Base-by-base conservation (phyloP, 2,113 vertebrate genomes). In the Callorhinus ursinus region DNA sequence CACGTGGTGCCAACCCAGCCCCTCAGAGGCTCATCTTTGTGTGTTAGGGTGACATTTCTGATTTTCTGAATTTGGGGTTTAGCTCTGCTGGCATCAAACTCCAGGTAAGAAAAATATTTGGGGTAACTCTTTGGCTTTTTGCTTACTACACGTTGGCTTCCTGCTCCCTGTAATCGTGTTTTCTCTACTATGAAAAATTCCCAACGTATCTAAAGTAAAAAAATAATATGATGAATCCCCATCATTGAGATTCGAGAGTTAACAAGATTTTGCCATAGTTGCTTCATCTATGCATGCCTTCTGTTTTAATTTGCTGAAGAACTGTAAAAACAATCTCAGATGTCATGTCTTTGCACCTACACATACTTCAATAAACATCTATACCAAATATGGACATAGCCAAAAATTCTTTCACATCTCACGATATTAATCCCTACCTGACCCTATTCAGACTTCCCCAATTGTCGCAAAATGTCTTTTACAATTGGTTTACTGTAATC, bases 401-500 rank as follows among this genome's bases (percentile, higher is more conserved):
- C 33, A 79, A 79, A 95, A 94, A 55, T 36, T 89, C 53, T 92
- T 63, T 63, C 57, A 88, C 1, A 88, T 11, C 51, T 61, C 90
- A 88, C 51, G 88, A 46, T 55, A 81, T 31, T 89, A 93, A 93
- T 72, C 46, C 8, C 24, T 12, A 76, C 21, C 24, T 74, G 42
- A 71, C 36, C 12, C 57, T 63, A 92, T 71, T 92, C n/a, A 79
- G 51, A 63, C 72, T 87, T 95, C 19, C 26, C 14, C n/a, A 91
- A 42, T 36, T 85, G 24, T 71, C 39, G 89, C 84, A 76, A 93
- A 67, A 31, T 86, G 12, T 91, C 51, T 96, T 88, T 69, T 88
- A 63, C 18, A 88, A 90, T 6, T 93, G 57, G 59, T 77, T 79
- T 82, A 63, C 92, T 94, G 81, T 87, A 72, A 93, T 90, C 16